Evolutionary conservation across 2,113 vertebrate genomes (phyloP).

Genomic region (Salvelinus alpinus): DNA sequence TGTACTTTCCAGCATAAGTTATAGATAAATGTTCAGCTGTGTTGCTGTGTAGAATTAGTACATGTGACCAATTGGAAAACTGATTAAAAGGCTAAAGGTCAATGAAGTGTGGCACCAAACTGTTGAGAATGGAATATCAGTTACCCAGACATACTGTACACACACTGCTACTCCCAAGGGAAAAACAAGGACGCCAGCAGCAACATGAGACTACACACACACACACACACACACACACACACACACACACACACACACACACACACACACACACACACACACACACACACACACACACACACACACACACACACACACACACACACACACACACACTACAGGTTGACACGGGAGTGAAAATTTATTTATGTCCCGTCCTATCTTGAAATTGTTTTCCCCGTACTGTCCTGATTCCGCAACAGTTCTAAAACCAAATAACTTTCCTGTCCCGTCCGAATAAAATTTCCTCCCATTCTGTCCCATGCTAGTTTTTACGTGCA

Average conservation of each 20-base stretch:
- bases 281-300: too few relatives aligned
- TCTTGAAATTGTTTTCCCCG: too few relatives aligned
- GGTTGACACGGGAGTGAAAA: too few relatives aligned
- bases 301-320: neutral
- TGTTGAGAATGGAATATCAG: slow-evolving; percentile 56
- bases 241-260: neutral
- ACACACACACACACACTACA: too few relatives aligned
- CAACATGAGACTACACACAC: slow-evolving; percentile 51
- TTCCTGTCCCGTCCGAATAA: too few relatives aligned
- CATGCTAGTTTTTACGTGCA: too few relatives aligned
- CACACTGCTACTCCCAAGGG: slow-evolving; percentile 26
- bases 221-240: neutral
- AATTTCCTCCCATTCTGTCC: too few relatives aligned
- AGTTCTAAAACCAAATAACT: neutral
- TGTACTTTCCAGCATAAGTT: slow-evolving; percentile 36
- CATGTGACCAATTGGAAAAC: slow-evolving; percentile 67
- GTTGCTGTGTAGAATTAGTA: slow-evolving; percentile 36
- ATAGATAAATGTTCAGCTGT: slow-evolving; percentile 6
- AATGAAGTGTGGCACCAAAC: slow-evolving; percentile 63
- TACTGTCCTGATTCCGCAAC: neutral
- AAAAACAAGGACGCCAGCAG: slow-evolving; percentile 51
- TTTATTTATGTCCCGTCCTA: too few relatives aligned
- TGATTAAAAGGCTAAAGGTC: slow-evolving; percentile 63
- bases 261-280: neutral
- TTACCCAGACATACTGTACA: slow-evolving; percentile 49